These are phyloP conservation scores for Acronicta alni DNA, from an alignment of 2,888 invertebrate species.

Conservation along the genomic window DNA sequence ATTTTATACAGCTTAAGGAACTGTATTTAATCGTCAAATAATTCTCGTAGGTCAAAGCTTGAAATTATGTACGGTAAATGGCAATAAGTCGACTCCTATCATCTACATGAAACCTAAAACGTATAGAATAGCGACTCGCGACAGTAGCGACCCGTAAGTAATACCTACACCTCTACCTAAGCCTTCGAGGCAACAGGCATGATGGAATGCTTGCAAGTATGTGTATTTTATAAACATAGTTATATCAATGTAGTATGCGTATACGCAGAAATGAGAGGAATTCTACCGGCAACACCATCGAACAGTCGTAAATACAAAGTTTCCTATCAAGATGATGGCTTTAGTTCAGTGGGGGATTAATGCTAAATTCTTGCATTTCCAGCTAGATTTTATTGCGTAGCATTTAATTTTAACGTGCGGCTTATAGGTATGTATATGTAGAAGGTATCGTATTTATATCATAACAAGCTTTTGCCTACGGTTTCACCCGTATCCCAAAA, in stretches of 20 bases:
- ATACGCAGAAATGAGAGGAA: slow-evolving; percentile 11
- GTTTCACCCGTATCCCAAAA: too few species aligned
- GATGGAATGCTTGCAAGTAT: neutral
- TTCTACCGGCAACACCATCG: slow-evolving; percentile 8
- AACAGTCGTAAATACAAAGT: slow-evolving; percentile 30
- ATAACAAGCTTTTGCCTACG: too few species aligned
- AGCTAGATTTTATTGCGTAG: slow-evolving; percentile 17
- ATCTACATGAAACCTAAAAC: too few species aligned
- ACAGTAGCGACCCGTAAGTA: too few species aligned
- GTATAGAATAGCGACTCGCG: too few species aligned
- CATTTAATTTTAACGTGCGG: neutral
- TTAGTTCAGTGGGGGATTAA: slow-evolving; percentile 12
- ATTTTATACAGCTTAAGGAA: too few species aligned
- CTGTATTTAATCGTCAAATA: too few species aligned
- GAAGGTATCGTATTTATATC: too few species aligned
- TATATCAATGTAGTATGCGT: neutral
- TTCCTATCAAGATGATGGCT: slow-evolving; percentile 19
- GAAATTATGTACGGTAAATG: too few species aligned
- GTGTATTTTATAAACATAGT: neutral
- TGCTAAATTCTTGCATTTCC: slow-evolving; percentile 22
- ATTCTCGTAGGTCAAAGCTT: too few species aligned
- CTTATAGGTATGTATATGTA: too few species aligned
- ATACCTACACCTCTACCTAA: neutral
- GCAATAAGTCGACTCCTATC: too few species aligned
- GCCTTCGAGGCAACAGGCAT: neutral